These are phyloP conservation scores for Tragelaphus buxtoni DNA, from an alignment of 2,113 vertebrate genomes.

Conservation along the genomic window DNA sequence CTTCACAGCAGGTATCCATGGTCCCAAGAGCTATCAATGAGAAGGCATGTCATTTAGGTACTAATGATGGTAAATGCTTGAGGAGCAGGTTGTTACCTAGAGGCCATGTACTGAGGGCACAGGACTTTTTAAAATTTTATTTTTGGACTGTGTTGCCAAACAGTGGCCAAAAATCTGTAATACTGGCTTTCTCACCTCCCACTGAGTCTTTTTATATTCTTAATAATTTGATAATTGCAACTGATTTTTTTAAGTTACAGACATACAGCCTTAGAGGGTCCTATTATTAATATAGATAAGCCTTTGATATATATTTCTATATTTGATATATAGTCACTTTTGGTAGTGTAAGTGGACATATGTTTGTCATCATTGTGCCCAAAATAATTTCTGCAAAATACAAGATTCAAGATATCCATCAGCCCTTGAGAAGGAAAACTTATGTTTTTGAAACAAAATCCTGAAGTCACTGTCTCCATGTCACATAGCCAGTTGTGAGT, in stretches of 20 bases:
- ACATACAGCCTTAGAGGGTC: neutral
- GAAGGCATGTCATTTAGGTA: neutral
- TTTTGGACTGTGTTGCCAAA: neutral
- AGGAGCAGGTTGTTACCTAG: neutral
- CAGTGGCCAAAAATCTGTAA: neutral
- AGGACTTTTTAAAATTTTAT: neutral
- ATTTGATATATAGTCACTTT: neutral
- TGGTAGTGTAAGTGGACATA: neutral
- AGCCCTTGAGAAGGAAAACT: neutral
- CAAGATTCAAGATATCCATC: neutral
- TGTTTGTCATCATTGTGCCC: neutral
- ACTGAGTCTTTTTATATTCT: neutral
- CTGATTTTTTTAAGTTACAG: neutral
- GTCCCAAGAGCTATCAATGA: too few species aligned
- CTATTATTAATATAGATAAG: neutral
- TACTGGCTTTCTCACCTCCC: neutral
- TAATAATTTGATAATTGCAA: neutral
- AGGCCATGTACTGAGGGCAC: neutral
- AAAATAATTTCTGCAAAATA: neutral
- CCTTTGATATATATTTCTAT: neutral
- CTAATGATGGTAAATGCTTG: neutral
- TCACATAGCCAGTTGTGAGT: neutral
- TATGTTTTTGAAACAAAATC: neutral
- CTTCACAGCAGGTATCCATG: neutral
- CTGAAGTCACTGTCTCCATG: neutral